These are phyloP conservation scores for Crossaster papposus DNA, from an alignment of 53 echinoderm and acorn worm genomes.

Conservation along the genomic window DNA sequence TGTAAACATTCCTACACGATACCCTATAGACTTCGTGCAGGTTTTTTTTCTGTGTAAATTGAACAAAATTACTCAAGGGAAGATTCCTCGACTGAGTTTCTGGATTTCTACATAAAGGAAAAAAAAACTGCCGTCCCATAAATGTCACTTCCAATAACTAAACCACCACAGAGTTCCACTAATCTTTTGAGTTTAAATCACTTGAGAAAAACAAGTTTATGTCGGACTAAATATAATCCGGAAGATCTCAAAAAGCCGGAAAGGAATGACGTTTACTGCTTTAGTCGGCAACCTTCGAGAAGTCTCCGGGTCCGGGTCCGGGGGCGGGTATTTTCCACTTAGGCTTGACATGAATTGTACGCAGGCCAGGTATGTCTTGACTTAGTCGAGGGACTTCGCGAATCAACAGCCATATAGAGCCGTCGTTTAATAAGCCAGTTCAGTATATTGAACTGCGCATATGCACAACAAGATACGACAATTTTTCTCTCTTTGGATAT, in stretches of 20 bases:
- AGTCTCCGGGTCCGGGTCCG: not conserved
- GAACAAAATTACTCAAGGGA: not conserved
- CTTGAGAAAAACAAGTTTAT: not conserved
- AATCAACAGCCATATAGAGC: not conserved
- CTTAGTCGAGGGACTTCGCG: not conserved
- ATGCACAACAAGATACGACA: not conserved
- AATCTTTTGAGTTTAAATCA: not conserved
- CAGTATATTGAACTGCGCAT: no score
- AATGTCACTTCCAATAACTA: not conserved
- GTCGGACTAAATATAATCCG: not conserved
- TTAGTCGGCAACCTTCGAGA: not conserved
- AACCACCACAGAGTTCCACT: not conserved
- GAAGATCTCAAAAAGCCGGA: not conserved
- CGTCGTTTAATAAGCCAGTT: not conserved
- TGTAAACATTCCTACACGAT: no score
- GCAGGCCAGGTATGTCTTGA: not conserved
- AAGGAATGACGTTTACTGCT: not conserved
- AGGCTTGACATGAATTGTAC: no score
- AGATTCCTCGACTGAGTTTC: not conserved
- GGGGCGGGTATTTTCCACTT: not conserved
- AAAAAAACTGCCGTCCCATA: not conserved
- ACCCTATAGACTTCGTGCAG: no score
- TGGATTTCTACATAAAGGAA: not conserved
- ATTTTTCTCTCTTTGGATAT: no score
- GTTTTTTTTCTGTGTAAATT: no score